phyloP scores from a whole-genome alignment of 2,797 vertebrate genomes.

The Coregonus ussuriensis region DNA sequence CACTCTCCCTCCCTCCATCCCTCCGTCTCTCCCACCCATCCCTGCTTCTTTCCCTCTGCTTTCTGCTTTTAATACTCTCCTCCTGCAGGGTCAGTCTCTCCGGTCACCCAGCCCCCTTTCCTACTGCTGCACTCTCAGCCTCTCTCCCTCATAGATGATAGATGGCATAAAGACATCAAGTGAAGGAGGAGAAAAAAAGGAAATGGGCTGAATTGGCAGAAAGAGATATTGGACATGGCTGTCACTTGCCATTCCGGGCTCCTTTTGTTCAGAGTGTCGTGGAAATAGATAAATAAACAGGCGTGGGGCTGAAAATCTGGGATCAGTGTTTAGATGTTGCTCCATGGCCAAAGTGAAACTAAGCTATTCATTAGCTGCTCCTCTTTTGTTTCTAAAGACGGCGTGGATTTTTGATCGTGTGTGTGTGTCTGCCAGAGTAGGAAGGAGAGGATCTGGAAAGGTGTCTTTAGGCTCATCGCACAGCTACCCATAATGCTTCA shows the following conservation, averaged over 20 bases:
- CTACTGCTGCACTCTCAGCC: constrained; percentile 86
- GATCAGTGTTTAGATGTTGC: constrained; percentile 74
- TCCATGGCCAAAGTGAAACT: constrained; percentile 53
- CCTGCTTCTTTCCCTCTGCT: constrained; percentile 52
- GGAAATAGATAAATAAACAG: constrained; percentile 84
- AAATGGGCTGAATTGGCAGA: constrained; percentile 88
- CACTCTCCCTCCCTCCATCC: constrained; percentile 27
- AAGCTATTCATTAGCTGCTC: constrained; percentile 67
- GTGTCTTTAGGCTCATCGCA: constrained; percentile 63
- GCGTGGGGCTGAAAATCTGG: constrained; percentile 71
- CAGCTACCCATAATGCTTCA: constrained; percentile 60
- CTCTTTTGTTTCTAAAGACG: constrained; percentile 56
- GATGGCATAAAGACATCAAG: constrained; percentile 96
- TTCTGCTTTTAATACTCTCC: constrained; percentile 81
- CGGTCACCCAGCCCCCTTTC: constrained; percentile 79
- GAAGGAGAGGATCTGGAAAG: constrained; percentile 61
- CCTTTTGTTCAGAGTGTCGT: constrained; percentile 82
- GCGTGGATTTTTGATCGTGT: constrained; percentile 38
- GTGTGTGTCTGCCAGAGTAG: constrained; percentile 8
- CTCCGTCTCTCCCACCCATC: constrained; percentile 52
- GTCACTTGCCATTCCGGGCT: constrained; percentile 84
- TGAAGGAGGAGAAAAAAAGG: constrained; percentile 62
- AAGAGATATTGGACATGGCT: constrained; percentile 99
- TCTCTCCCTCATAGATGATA: constrained; percentile 26
- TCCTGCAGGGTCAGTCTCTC: constrained; percentile 87